A percentile compares a stretch with the other conserved stretches of the same genome.
phyloP scores from a whole-genome alignment of 1,140 invertebrate genomes.

The Lepidurus arcticus region DNA sequence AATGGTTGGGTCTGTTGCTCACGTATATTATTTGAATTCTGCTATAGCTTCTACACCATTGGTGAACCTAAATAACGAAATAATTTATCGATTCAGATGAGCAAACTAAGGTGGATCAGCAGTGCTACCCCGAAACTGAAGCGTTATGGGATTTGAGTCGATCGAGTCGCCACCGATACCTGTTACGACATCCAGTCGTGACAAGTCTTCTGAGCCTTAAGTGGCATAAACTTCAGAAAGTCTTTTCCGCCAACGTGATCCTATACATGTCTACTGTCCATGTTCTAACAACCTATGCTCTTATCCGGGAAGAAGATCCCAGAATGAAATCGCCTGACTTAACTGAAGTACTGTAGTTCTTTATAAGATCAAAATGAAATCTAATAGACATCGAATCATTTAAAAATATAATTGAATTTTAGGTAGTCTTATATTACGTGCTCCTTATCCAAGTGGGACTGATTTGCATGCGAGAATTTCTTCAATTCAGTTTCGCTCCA shows the following conservation, averaged over 20 bases:
- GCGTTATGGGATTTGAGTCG: constrained; percentile 59
- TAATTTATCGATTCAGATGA: too few species aligned
- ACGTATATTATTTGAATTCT: too few species aligned
- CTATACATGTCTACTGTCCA: constrained; percentile 65
- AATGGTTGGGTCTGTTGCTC: too few species aligned
- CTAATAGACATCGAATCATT: neutral
- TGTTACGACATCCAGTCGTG: constrained; percentile 70
- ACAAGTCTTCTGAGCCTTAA: constrained; percentile 72
- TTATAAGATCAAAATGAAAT: neutral
- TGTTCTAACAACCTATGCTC: constrained; percentile 58
- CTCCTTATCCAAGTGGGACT: neutral
- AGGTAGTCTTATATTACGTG: neutral
- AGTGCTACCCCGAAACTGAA: constrained; percentile 51
- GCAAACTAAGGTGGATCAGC: neutral
- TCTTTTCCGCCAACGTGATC: constrained; percentile 63
- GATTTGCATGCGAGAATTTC: neutral
- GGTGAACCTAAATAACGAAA: too few species aligned
- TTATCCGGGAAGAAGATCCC: constrained; percentile 46
- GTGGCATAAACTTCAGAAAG: constrained; percentile 65
- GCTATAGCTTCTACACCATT: too few species aligned
- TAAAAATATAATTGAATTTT: neutral
- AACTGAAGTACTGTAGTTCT: neutral
- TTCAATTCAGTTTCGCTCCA: neutral
- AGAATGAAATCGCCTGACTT: neutral
- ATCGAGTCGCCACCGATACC: constrained; percentile 54